phyloP scores from a whole-genome alignment of 92 coral and sea anemone species.

The Heliopora coerulea region DNA sequence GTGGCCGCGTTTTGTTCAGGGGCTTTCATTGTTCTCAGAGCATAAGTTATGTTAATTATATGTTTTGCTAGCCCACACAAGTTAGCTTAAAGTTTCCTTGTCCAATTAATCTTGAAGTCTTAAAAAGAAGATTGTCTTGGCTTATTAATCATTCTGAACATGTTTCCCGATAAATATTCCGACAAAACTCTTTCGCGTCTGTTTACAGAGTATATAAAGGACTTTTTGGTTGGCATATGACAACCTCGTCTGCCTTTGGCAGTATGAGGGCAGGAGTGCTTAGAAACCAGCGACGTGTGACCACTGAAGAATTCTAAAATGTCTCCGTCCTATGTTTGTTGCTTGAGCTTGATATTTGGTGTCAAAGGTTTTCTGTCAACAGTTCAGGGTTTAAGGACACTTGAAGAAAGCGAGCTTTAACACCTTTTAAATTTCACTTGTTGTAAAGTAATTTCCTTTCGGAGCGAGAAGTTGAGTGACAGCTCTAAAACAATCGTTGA shows the following conservation, averaged over 20 bases:
- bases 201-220: no score
- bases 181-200: no score
- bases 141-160: no score
- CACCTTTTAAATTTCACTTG: constrained; percentile 25
- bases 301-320: neutral
- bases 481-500: neutral
- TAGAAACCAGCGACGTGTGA: constrained; percentile 7
- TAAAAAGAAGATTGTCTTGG: no score
- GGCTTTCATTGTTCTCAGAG: neutral
- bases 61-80: neutral
- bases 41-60: neutral
- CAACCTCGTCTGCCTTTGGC: neutral
- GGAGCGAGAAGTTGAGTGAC: constrained; percentile 10
- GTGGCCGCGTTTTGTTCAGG: neutral
- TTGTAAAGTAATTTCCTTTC: constrained; percentile 4
- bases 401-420: neutral
- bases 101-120: no score
- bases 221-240: neutral
- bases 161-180: no score
- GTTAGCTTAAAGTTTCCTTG: no score
- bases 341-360: neutral
- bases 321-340: neutral
- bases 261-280: neutral
- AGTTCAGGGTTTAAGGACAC: constrained; percentile 5
- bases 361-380: constrained; percentile 32